Base-by-base conservation (phyloP, 2,113 vertebrate genomes). In the Amia ocellicauda region DNA sequence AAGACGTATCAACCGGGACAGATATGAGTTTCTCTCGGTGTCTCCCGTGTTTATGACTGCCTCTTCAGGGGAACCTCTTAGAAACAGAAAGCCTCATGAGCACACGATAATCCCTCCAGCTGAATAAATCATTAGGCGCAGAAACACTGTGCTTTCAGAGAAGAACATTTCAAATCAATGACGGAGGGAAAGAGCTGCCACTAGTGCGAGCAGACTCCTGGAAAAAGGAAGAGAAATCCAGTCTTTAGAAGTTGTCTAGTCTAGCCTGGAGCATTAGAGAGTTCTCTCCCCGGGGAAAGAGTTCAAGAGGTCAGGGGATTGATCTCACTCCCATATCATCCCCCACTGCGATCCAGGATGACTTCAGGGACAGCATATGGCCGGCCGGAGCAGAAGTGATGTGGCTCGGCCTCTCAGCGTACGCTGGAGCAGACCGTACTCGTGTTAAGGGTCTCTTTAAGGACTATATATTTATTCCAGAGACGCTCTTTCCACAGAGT, bases 121-220 rank as follows among this genome's bases (percentile, higher is more conserved):
- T 36, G 16, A 19, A 26, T 41, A 54, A 63, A 41, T 55, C 20
- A 28, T 41, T 36, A 54, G 36, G 52, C 31, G n/a, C 19, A 41
- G 31, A 36, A 27, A 62, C 40, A 31, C 31, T 58, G 8, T 17
- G 26, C 42, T 56, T 42, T 26, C 28, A 41, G 22, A 5, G 23
- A 42, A 23, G 13, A 60, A 24, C 13, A 2, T 19, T 26, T 60
- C 4, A 17, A 42, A 57, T 17, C 42, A 19, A 47, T 2, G 23
- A 36, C 43, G 19, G 20, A 5, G 17, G 17, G 17, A 16, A 50
- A 27, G 19, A 42, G 40, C 64, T 20, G 23, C 4, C 26, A 29
- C 29, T 26, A 11, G 19, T 3, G 42, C 16, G 20, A 55, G 49
- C 4, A 26, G 16, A 43, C 58, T 26, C 1, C n/a, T n/a, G n/a